Evolutionary conservation across 2,113 vertebrate genomes (phyloP), one percentile per base, ranked within the genome.

Genomic region (Laticauda colubrina): DNA sequence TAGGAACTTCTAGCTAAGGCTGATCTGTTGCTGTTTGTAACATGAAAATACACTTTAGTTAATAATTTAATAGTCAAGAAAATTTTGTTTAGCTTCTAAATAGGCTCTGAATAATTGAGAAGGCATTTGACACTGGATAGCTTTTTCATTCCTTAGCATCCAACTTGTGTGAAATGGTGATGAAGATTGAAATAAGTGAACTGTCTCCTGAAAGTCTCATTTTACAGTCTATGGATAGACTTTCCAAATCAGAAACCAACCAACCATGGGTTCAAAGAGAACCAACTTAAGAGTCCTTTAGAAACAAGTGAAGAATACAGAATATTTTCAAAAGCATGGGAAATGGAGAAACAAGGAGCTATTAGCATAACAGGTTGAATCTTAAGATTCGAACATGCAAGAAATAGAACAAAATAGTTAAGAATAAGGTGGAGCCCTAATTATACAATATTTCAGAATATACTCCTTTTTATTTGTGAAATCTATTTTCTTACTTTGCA

Each of bases 21-120:
- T 24, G 39, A 88, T 56, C 39, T 51, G 75, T 29, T 54, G 18
- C 0, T 90, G 93, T 92, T 96, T 85, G 29, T 15, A 29, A 12
- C 39, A 91, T 4, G 92, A 88, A 95, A 95, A 95, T 55, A 94
- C 86, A 87, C n/a, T 92, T 91, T 95, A 89, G 96, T 97, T 93
- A 97, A 97, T 97, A 98, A 97, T 97, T 96, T 92, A 96, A 75
- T 21, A 51, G 90, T 91, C 93, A 94, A 95, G 93, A 94, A 97
- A 97, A 97, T 97, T 97, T 96, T 90, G 59, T 92, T 98, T 95
- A 97, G 92, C 51, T 29, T 90, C 93, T 96, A 94, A 96, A 95
- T 54, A 94, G 89, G n/a, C 61, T 64, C 91, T 98, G 86, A 98
- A 98, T 98, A 97, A 98, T 98, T 98, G 53, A 98, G 43, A 75